Evolutionary conservation across 2,113 vertebrate genomes (phyloP).

Genomic region (Eudorcas thomsonii): DNA sequence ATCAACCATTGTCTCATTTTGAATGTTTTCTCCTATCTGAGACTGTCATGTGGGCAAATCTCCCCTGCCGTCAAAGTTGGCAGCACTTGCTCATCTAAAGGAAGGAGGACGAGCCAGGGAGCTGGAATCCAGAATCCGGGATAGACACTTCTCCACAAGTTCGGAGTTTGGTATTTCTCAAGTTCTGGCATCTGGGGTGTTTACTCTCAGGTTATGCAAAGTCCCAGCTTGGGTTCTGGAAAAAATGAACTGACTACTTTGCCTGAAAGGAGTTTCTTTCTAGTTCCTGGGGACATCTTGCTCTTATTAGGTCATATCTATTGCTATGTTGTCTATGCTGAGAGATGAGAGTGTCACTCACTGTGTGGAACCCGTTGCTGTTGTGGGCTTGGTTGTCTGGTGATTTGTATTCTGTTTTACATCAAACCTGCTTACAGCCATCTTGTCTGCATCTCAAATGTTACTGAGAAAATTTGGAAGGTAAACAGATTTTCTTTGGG

Average conservation of each 20-base stretch:
- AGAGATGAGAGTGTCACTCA: not conserved
- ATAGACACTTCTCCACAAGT: conserved; percentile 27
- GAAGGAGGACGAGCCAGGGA: conserved; percentile 22
- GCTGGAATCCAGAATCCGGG: not conserved
- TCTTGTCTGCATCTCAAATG: not conserved
- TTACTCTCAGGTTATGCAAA: conserved; percentile 69
- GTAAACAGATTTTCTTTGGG: not conserved
- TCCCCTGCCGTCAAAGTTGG: conserved; percentile 1
- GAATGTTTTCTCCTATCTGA: conserved; percentile 61
- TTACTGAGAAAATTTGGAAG: conserved; percentile 13
- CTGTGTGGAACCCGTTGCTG: not conserved
- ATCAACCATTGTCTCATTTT: conserved; percentile 72
- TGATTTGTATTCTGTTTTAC: not conserved
- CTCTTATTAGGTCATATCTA: conserved; percentile 44
- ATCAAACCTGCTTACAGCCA: not conserved
- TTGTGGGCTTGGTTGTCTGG: not conserved
- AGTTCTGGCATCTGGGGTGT: conserved; percentile 45
- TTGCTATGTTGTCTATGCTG: not conserved
- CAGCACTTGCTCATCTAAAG: not conserved
- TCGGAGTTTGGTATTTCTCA: conserved; percentile 55
- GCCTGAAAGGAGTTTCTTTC: conserved; percentile 49
- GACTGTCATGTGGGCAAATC: conserved; percentile 44
- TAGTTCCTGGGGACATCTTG: conserved; percentile 50
- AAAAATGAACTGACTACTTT: conserved; percentile 59
- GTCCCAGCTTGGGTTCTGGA: conserved; percentile 56